These are phyloP conservation scores for Ceratina japonica DNA, from an alignment of 1,140 invertebrate species.

Conservation along the genomic window DNA sequence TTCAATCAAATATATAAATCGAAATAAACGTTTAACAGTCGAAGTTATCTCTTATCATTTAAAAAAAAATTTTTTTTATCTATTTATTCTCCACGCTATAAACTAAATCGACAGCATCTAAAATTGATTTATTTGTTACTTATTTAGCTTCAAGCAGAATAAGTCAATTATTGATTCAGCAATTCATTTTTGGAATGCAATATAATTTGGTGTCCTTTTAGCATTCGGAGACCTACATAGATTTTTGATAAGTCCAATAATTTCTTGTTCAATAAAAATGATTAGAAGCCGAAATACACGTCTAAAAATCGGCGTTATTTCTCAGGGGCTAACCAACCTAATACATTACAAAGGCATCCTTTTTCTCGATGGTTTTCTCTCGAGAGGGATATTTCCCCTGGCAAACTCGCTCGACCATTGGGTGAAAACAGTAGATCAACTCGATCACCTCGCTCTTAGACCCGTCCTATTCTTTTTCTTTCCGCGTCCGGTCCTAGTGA, in stretches of 20 bases:
- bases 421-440: constrained; percentile 56
- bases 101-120: neutral
- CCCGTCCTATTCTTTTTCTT: constrained; percentile 22
- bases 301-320: no score
- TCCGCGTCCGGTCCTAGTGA: constrained; percentile 10
- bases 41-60: no score
- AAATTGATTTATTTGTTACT: neutral
- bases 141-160: neutral
- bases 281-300: no score
- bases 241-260: no score
- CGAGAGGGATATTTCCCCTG: constrained; percentile 13
- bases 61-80: no score
- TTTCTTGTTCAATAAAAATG: no score
- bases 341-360: neutral
- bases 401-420: constrained; percentile 30
- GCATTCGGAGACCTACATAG: no score
- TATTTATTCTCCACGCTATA: neutral
- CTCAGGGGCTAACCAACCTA: neutral
- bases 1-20: no score
- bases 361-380: neutral
- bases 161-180: no score
- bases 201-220: no score
- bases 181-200: no score
- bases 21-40: no score
- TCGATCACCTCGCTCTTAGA: constrained; percentile 44